Conservation (phyloP, 2,797 vertebrate species). For the Tangara arthus region DNA sequence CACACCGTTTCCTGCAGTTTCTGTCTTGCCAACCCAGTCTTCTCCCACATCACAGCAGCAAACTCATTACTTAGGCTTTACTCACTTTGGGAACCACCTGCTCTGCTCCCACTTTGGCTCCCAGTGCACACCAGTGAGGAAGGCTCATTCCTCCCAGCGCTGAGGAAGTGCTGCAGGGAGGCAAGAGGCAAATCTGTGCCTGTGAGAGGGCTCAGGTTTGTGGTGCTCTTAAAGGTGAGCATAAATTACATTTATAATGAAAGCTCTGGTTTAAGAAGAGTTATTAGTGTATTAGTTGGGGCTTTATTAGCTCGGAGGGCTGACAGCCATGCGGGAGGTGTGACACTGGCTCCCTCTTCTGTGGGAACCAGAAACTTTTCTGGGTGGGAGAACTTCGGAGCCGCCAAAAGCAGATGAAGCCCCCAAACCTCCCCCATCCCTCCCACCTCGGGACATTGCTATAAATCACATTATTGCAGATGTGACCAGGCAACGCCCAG, state of each 20-base stretch:
- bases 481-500: accelerated
- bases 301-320: not conserved
- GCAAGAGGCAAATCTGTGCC: not conserved
- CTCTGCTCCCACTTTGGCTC: not conserved
- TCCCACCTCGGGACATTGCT: not conserved
- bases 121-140: not conserved
- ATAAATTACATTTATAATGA: constrained; percentile 37
- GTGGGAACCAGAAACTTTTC: constrained; percentile 35
- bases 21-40: not conserved
- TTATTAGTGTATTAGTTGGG: not conserved
- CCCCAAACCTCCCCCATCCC: not conserved
- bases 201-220: not conserved
- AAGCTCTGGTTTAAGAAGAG: constrained; percentile 41
- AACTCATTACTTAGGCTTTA: not conserved
- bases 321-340: not conserved
- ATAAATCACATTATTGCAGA: accelerated
- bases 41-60: not conserved
- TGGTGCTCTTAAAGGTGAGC: not conserved
- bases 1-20: not conserved
- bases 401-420: not conserved
- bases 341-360: constrained; percentile 69
- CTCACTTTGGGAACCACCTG: not conserved
- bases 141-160: not conserved
- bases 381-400: not conserved
- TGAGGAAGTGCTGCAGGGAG: not conserved